These are phyloP conservation scores for Halisarca cf. caerulea DNA, from an alignment of 37 sponge, comb jelly and placozoan species.

Conservation along the genomic window DNA sequence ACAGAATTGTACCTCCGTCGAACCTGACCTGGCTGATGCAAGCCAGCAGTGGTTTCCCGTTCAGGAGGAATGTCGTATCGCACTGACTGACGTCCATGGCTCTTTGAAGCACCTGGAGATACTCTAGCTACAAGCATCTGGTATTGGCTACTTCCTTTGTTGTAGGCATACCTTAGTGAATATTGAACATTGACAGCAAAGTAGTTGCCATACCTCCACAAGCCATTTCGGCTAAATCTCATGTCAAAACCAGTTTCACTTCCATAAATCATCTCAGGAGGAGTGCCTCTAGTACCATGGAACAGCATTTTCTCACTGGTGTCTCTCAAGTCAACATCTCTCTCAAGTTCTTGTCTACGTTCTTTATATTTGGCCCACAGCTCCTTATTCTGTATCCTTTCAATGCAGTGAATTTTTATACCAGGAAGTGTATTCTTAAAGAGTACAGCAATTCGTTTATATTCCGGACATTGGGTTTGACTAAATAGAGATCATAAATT, in stretches of 20 bases:
- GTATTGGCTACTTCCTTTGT: not conserved
- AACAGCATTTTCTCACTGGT: constrained; percentile 6
- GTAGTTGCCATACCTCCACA: constrained; percentile 32
- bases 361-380: constrained; percentile 2
- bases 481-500: not conserved
- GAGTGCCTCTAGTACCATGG: constrained; percentile 29
- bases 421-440: constrained; percentile 10
- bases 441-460: not conserved
- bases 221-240: not conserved
- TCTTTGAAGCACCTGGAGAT: not conserved
- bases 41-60: too few species aligned
- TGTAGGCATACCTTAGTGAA: constrained; percentile 5
- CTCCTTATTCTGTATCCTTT: constrained; percentile 23
- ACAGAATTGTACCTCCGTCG: too few species aligned
- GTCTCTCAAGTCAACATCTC: not conserved
- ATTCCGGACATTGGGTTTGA: not conserved
- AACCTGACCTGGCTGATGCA: too few species aligned
- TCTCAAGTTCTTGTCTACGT: not conserved
- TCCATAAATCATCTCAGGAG: constrained; percentile 17
- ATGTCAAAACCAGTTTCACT: constrained; percentile 21
- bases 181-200: constrained; percentile 39
- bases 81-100: not conserved
- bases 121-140: constrained; percentile 17
- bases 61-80: too few species aligned
- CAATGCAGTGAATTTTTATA: constrained; percentile 11